phyloP scores from a whole-genome alignment of 2,797 vertebrate species.

The Tapera naevia region DNA sequence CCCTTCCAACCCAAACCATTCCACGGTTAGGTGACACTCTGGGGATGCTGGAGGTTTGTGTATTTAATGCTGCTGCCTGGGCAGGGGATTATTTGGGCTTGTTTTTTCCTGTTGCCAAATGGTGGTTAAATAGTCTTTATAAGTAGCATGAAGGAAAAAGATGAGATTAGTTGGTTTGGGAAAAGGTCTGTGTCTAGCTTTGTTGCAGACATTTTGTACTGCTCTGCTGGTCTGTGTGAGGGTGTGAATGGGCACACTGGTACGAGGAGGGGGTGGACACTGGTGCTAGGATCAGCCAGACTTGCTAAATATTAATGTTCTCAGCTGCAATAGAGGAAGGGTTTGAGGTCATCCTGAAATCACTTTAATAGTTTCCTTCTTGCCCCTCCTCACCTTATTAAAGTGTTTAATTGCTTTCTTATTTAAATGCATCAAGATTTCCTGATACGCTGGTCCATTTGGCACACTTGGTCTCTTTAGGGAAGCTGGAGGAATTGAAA shows the following conservation, averaged over 20 bases:
- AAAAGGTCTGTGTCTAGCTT: too few relatives aligned
- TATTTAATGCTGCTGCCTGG: rapidly evolving
- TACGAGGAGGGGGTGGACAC: too few relatives aligned
- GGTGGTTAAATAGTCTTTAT: rapidly evolving
- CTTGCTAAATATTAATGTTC: rapidly evolving
- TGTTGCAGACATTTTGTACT: too few relatives aligned
- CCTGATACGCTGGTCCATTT: background rate
- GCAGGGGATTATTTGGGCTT: rapidly evolving
- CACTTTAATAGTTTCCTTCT: background rate
- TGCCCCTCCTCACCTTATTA: background rate
- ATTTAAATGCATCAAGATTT: background rate
- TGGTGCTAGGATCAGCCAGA: background rate
- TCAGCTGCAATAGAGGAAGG: rapidly evolving
- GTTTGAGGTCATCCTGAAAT: background rate
- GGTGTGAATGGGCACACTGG: rapidly evolving
- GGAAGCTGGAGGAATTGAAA: background rate
- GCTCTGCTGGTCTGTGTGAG: background rate
- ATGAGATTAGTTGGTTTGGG: rapidly evolving
- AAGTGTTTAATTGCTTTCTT: slow-evolving; percentile 32
- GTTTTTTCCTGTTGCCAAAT: rapidly evolving
- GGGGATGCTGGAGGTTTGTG: rapidly evolving
- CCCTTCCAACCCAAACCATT: too few relatives aligned
- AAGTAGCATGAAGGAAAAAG: rapidly evolving
- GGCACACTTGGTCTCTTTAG: background rate
- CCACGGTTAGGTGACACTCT: background rate